Base-by-base conservation (phyloP, 2,888 invertebrate genomes). In the Scaptomyza cyrtandrae region DNA sequence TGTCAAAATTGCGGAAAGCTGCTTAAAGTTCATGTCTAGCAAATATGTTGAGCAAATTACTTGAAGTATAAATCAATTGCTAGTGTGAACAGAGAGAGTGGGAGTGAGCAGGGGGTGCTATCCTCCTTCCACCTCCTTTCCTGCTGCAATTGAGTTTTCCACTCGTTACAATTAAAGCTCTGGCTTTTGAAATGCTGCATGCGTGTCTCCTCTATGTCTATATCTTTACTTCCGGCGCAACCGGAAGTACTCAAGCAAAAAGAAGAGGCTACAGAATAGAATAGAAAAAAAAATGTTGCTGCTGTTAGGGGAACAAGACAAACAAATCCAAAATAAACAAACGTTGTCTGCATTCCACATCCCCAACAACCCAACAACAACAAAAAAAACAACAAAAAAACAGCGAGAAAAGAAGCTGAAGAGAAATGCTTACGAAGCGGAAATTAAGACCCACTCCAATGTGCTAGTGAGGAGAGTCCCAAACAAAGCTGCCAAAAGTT, bases 251-350 rank as follows among this genome's bases (percentile, higher is more conserved):
- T 81, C 85, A 78, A 86, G 83, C 71, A 78, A 80, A 78, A 74
- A 48, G 48, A 52, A 39, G 39, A 52, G 4, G 52, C 19, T n/a
- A 65, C 64, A 24, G n/a, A 16, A 63, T 50, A 44, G 44, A 62
- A 48, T 14, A 35, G 7, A 31, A 62, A 70, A 68, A 68, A 56
- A 66, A 54, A 56, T 35, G 6, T 14, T 16, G 41, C 16, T 50
- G 71, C 61, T 71, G 50, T 57, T 56, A 57, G 66, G 68, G 66
- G 76, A 75, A 76, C 68, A 85, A 75, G 75, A 73, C 86, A 86
- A 86, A 86, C 86, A 88, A 86, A 86, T 86, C 88, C 88, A 85
- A 88, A 88, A 77, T 88, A 88, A 86, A 86, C 86, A 86, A 88
- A 71, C 69, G 63, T 63, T 70, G 66, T 73, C 73, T 66, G 67